Percentiles rank a stretch among this genome's conserved stretches.
phyloP scores from a whole-genome alignment of 2,797 vertebrate species.

The Sus cebifrons region DNA sequence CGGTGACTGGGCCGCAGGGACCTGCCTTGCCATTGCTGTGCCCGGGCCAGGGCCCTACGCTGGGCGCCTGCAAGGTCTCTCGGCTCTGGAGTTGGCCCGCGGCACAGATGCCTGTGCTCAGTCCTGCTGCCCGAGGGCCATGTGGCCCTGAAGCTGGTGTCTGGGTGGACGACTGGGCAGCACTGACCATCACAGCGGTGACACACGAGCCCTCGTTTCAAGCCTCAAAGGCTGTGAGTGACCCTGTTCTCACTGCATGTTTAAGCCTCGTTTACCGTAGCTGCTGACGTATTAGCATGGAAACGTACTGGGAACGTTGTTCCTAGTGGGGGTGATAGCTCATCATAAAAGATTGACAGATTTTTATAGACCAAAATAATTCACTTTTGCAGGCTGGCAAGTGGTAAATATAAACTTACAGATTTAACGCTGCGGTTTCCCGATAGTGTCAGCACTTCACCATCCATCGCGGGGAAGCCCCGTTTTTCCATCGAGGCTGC shows the following conservation, averaged over 20 bases:
- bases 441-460: neutral
- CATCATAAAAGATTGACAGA: neutral
- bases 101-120: rapidly evolving
- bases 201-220: rapidly evolving
- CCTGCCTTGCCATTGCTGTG: neutral
- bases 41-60: neutral
- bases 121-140: neutral
- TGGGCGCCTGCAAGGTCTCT: neutral
- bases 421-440: neutral
- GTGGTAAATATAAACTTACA: neutral
- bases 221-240: no score
- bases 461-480: neutral
- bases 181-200: rapidly evolving
- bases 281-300: neutral
- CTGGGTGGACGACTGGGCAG: neutral
- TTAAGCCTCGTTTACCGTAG: neutral
- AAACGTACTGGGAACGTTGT: neutral
- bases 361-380: neutral
- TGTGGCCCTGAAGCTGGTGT: neutral
- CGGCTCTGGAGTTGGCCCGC: no score
- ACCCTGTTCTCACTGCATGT: neutral
- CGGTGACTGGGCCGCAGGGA: neutral
- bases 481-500: neutral
- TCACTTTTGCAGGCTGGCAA: neutral
- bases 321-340: neutral